phyloP scores from a whole-genome alignment of 2,113 vertebrate genomes.

The Seriola dumerili region DNA sequence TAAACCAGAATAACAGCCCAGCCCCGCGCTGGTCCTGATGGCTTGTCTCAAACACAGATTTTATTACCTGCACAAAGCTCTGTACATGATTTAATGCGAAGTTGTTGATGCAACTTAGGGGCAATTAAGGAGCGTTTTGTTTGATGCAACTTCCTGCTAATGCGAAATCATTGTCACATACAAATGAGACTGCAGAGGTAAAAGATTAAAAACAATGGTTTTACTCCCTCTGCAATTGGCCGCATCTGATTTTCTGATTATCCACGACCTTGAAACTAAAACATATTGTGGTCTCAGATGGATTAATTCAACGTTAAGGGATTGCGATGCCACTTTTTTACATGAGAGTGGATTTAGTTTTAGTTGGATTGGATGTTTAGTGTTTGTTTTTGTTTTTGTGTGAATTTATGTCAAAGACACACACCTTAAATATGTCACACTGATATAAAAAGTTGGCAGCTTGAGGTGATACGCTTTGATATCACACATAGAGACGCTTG shows the following conservation, averaged over 20 bases:
- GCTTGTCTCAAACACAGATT: not conserved
- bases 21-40: not conserved
- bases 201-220: not conserved
- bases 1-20: not conserved
- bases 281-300: not conserved
- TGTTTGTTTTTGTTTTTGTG: conserved; percentile 8
- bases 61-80: not conserved
- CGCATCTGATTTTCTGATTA: conserved; percentile 25
- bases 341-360: not conserved
- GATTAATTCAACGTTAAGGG: not conserved
- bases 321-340: not conserved
- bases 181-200: conserved; percentile 4
- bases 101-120: not conserved
- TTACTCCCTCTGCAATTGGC: conserved; percentile 11
- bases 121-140: not conserved
- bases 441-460: conserved; percentile 39
- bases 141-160: not conserved
- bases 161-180: conserved; percentile 1
- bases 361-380: not conserved
- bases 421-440: conserved; percentile 16
- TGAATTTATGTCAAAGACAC: not conserved
- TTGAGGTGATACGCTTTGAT: conserved; percentile 25
- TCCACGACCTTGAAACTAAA: conserved; percentile 17
- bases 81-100: not conserved
- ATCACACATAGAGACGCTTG: conserved; percentile 10